These are phyloP conservation scores for Coranthus polyacanthus DNA, from an alignment of 2,797 vertebrate species.

Conservation along the genomic window DNA sequence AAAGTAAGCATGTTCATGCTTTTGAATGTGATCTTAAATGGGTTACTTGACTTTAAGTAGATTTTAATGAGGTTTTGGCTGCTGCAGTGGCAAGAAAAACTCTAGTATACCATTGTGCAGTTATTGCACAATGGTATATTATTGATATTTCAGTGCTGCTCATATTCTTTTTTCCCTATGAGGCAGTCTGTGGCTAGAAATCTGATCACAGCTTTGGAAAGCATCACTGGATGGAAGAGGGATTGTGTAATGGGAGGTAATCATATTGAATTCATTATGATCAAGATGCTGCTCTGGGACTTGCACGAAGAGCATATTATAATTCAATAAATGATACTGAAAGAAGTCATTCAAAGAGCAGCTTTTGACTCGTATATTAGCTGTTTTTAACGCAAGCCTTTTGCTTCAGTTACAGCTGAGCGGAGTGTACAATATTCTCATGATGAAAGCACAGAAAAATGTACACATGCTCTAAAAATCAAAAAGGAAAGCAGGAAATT, in stretches of 20 bases:
- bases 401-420: background rate
- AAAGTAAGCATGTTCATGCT: background rate
- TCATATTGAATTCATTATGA: conserved; percentile 5
- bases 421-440: background rate
- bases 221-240: background rate
- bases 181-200: conserved; percentile 8
- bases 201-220: background rate
- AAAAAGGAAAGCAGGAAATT: conserved; percentile 37
- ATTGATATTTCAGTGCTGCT: conserved; percentile 6
- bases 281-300: conserved; percentile 1
- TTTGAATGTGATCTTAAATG: background rate
- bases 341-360: background rate
- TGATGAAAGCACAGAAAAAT: background rate
- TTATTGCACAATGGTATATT: conserved; percentile 12
- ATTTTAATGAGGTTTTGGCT: conserved; percentile 7
- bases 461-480: conserved; percentile 6
- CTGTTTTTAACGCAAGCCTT: background rate
- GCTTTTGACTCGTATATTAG: background rate
- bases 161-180: background rate
- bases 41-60: background rate
- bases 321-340: background rate
- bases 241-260: background rate
- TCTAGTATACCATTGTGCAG: background rate
- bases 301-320: background rate
- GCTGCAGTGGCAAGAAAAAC: background rate